Conservation (phyloP, 2,888 invertebrate species). For the Drosophila nr. perissopoda region DNA sequence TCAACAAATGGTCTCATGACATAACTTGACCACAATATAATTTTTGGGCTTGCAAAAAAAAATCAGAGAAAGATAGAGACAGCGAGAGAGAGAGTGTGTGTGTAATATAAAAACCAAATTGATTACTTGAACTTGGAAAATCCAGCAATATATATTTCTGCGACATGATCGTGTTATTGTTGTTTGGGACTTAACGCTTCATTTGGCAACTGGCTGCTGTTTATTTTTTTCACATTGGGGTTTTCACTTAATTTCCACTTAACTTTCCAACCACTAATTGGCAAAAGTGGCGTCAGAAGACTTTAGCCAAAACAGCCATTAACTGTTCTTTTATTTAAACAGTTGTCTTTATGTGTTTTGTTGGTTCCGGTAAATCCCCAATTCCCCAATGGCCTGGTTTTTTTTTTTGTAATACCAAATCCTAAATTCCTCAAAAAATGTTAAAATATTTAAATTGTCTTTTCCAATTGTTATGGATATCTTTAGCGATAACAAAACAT, state of each 20-base stretch:
- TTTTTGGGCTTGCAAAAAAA: slow-evolving; percentile 15
- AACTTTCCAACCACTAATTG: slow-evolving; percentile 33
- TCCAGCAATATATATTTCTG: slow-evolving; percentile 66
- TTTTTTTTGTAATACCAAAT: slow-evolving; percentile 27
- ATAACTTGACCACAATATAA: slow-evolving; percentile 50
- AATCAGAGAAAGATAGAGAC: not conserved
- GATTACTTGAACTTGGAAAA: slow-evolving; percentile 65
- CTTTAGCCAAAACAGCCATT: slow-evolving; percentile 43
- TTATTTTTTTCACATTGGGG: slow-evolving; percentile 39
- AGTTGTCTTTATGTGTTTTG: slow-evolving; percentile 42
- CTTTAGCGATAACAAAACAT: not conserved
- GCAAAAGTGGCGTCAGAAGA: slow-evolving; percentile 46
- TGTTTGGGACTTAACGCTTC: slow-evolving; percentile 35
- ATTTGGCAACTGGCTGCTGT: slow-evolving; percentile 51
- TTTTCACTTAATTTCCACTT: slow-evolving; percentile 53
- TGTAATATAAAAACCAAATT: slow-evolving; percentile 24
- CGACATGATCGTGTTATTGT: slow-evolving; percentile 53
- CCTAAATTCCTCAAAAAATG: not conserved
- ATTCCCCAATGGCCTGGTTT: slow-evolving; percentile 54
- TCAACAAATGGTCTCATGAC: slow-evolving; percentile 68
- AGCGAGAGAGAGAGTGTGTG: not conserved
- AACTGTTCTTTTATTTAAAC: slow-evolving; percentile 46
- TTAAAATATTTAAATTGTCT: not conserved
- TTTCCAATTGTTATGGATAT: not conserved
- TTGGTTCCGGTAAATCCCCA: slow-evolving; percentile 48